Evolutionary conservation across 1,140 invertebrate species (phyloP).

Genomic region (Potamilus streckersoni): DNA sequence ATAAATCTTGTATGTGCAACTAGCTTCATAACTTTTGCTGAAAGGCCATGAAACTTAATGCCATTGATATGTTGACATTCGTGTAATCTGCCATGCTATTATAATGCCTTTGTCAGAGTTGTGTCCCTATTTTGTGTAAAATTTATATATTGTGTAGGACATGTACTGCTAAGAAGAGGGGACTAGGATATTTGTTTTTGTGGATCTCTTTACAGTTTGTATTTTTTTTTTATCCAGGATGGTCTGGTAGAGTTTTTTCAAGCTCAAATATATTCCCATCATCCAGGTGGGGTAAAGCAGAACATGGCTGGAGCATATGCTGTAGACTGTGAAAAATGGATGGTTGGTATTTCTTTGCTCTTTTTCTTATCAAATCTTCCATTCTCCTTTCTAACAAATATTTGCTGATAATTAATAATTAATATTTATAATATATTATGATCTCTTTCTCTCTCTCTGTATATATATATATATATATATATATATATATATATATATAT

Average conservation of each 20-base stretch:
- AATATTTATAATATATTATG: not conserved
- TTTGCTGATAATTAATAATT: not conserved
- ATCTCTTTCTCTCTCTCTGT: not conserved
- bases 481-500: not conserved
- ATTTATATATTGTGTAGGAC: not conserved
- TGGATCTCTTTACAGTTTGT: no score
- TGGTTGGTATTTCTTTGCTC: constrained; percentile 23
- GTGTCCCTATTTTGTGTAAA: not conserved
- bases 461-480: not conserved
- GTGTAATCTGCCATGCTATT: no score
- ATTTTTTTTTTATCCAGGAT: constrained; percentile 22
- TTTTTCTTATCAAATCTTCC: no score
- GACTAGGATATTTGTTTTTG: no score
- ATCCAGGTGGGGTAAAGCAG: constrained; percentile 41
- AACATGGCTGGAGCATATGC: constrained; percentile 36
- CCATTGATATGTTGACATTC: no score
- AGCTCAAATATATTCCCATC: constrained; percentile 41
- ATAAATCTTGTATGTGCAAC: no score
- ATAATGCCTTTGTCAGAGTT: not conserved
- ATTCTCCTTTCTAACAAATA: no score
- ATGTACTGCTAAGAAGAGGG: no score
- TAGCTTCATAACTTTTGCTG: no score
- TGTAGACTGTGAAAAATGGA: constrained; percentile 45
- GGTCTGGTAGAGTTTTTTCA: constrained; percentile 40
- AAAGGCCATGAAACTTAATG: no score